Evolutionary conservation across 2,888 invertebrate genomes (phyloP), one percentile per base, ranked within the genome.

Genomic region (Cephus sareptanus): DNA sequence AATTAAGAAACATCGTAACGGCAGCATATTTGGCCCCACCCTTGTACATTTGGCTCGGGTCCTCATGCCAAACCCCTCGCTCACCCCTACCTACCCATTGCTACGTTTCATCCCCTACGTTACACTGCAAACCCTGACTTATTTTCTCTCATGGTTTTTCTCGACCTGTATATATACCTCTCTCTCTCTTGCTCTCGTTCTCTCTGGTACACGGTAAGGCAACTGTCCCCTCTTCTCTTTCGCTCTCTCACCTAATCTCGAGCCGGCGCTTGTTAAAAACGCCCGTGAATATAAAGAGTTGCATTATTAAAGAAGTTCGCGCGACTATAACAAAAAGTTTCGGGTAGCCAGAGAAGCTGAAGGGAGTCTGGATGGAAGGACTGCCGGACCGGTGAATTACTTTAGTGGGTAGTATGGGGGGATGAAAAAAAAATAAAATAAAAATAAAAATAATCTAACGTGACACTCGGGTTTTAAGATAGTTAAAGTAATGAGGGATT

Each of bases 251-350:
- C 87, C 90, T 91, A 91, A 91, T 90, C 90, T 90, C 87, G 86
- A 81, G 83, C 85, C 85, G 84, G 87, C 85, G 87, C 89, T 91
- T 91, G 91, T 91, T 91, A 91, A 89, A 90, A 91, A 89, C 85
- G 87, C 89, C 89, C 89, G 91, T 92, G 92, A 92, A 92, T 92
- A 92, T 92, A 92, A 92, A 92, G 92, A 92, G 92, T 92, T 92
- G 91, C 91, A 92, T 92, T 92, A 92, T 91, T 90, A 91, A 91
- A 91, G 91, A 91, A 91, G 90, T 91, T 91, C 85, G 89, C 88
- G 87, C 87, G 89, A 89, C 89, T 90, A 87, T 90, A 90, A 90
- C 89, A 79, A 79, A 90, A 91, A 90, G 89, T 90, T 90, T 85
- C 81, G 82, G 77, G 81, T 40, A 78, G 69, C 71, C 82, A 80